Base-by-base conservation (phyloP, 2,888 invertebrate species). In the Platerodrilus igneus region DNA sequence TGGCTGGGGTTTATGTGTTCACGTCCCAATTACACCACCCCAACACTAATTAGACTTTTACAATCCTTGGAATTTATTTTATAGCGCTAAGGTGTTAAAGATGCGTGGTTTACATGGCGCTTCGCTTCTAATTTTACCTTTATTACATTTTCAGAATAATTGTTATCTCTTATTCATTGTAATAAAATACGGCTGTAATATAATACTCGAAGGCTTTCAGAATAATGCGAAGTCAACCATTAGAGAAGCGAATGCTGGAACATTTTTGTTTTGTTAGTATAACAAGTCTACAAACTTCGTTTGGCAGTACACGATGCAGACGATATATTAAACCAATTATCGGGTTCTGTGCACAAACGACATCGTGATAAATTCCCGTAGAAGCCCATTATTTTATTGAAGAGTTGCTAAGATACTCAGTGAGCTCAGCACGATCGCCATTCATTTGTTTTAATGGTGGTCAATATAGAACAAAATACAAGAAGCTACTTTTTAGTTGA, bases 251-350 rank as follows among this genome's bases (percentile, higher is more conserved):
- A 7, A 6, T 19, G 19, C 19, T n/a, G n/a, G n/a, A n/a, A n/a
- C n/a, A n/a, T 43, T 38, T 38, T 43, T 35, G 37, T 44, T 23
- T 35, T n/a, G 22, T 36, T 27, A 26, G 23, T 30, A 39, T 36
- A 35, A 34, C 40, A 37, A 37, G 31, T 29, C 34, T 23, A 21
- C 35, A 34, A 31, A 22, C 38, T 27, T 33, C 41, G 45, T 41
- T 41, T 41, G 31, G 45, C 34, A 45, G 42, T 39, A 57, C 56
- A 58, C 60, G 57, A 57, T 52, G 50, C 56, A 55, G 59, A 59
- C 62, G 57, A 64, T 64, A 63, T 64, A 64, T 64, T 63, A 62
- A 61, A 64, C 63, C 63, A 64, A 64, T 64, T 64, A 64, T 59
- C 59, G 56, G 51, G 49, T 52, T 49, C 49, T 50, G 55, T 45